Conservation (phyloP, 2,113 vertebrate species). For the Oncorhynchus masou region DNA sequence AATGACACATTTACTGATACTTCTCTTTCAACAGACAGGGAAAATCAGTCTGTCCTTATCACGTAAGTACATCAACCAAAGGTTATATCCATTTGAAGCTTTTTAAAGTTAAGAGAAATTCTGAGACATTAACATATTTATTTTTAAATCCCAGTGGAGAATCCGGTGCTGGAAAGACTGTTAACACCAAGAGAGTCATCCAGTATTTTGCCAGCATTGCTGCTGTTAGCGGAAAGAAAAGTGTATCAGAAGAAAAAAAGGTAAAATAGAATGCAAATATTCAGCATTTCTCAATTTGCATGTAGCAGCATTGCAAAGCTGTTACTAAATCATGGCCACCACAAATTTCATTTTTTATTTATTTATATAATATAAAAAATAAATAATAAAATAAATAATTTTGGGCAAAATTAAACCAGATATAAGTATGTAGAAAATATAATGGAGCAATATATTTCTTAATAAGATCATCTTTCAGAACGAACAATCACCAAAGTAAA, state of each 20-base stretch:
- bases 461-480: too few species aligned
- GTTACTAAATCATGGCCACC: background rate
- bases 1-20: too few species aligned
- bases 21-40: background rate
- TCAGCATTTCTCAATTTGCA: background rate
- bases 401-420: too few species aligned
- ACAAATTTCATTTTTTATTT: too few species aligned
- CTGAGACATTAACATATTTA: background rate
- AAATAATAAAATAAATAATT: too few species aligned
- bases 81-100: background rate
- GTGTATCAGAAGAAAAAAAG: background rate
- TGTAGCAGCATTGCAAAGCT: background rate
- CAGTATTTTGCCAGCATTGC: constrained; percentile 5
- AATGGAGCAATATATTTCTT: too few species aligned
- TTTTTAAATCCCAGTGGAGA: background rate
- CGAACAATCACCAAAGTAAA: too few species aligned
- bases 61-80: background rate
- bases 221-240: background rate
- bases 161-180: constrained; percentile 6
- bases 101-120: background rate
- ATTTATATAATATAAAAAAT: too few species aligned
- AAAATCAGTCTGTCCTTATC: constrained; percentile 3
- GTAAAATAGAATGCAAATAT: background rate
- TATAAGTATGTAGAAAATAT: too few species aligned
- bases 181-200: constrained; percentile 6